Evolutionary conservation across 2,888 invertebrate species (phyloP).

Genomic region (Patella ulyssiponensis): DNA sequence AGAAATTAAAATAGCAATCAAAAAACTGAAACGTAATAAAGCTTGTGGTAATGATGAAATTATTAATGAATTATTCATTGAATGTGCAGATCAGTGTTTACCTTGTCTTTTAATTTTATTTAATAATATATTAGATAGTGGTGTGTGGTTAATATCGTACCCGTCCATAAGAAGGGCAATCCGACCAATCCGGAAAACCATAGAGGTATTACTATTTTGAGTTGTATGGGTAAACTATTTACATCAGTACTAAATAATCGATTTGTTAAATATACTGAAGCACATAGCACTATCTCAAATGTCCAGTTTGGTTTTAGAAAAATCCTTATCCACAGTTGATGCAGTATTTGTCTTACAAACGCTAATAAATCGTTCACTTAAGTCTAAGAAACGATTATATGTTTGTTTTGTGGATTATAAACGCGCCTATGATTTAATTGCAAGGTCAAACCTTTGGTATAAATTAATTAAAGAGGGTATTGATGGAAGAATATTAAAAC

Average conservation of each 20-base stretch:
- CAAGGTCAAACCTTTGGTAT: background rate
- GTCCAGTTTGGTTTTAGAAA: conserved; percentile 11
- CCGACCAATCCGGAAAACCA: conserved; percentile 5
- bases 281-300: background rate
- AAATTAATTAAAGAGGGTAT: conserved; percentile 2
- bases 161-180: conserved; percentile 5
- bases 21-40: background rate
- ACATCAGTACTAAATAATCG: conserved; percentile 7
- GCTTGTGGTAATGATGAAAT: background rate
- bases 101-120: background rate
- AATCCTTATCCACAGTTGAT: background rate
- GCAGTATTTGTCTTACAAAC: background rate
- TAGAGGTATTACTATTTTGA: conserved; percentile 15
- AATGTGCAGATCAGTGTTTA: background rate
- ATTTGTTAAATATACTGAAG: background rate
- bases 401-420: background rate
- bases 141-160: background rate
- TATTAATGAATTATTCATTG: background rate
- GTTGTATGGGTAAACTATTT: conserved; percentile 16
- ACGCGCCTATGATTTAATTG: background rate
- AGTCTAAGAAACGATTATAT: background rate
- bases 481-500: background rate
- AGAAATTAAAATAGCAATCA: background rate
- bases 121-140: background rate
- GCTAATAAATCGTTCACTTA: background rate